Percentiles rank a stretch among this genome's conserved stretches.
Evolutionary conservation across 2,797 vertebrate species (phyloP).

Genomic region (Acrossocheilus wenchowensis): DNA sequence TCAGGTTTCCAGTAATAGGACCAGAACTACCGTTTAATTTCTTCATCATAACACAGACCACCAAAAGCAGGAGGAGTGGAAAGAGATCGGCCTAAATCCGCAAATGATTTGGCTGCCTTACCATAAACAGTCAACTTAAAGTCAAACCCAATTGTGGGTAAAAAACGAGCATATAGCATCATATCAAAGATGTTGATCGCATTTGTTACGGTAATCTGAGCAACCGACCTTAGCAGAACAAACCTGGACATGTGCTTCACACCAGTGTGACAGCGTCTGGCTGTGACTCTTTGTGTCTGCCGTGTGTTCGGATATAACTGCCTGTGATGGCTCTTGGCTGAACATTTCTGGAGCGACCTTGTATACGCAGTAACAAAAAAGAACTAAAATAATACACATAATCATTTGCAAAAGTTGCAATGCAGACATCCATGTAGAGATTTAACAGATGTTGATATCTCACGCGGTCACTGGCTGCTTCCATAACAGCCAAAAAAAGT

Average conservation of each 20-base stretch:
- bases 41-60: slow-evolving; percentile 51
- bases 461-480: neutral
- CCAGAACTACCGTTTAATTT: slow-evolving; percentile 59
- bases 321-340: slow-evolving; percentile 36
- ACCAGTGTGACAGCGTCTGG: slow-evolving; percentile 48
- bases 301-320: neutral
- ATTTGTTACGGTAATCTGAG: slow-evolving; percentile 42
- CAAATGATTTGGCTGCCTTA: slow-evolving; percentile 50
- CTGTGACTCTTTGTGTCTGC: slow-evolving; percentile 35
- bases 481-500: neutral
- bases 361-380: slow-evolving; percentile 1
- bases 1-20: slow-evolving; percentile 53
- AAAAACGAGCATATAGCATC: slow-evolving; percentile 32
- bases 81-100: slow-evolving; percentile 47
- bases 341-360: neutral
- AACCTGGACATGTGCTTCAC: slow-evolving; percentile 17
- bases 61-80: slow-evolving; percentile 33
- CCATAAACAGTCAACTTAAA: slow-evolving; percentile 33
- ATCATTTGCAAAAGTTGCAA: neutral
- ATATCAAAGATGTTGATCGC: slow-evolving; percentile 35
- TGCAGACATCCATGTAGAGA: neutral
- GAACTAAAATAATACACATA: slow-evolving; percentile 15
- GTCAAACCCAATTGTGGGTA: slow-evolving; percentile 49
- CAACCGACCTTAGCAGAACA: slow-evolving; percentile 40
- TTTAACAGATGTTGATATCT: neutral